Percentiles rank a stretch among this genome's conserved stretches.
Evolutionary conservation across 1,140 invertebrate genomes (phyloP).

Genomic region (Chlorops oryzae): DNA sequence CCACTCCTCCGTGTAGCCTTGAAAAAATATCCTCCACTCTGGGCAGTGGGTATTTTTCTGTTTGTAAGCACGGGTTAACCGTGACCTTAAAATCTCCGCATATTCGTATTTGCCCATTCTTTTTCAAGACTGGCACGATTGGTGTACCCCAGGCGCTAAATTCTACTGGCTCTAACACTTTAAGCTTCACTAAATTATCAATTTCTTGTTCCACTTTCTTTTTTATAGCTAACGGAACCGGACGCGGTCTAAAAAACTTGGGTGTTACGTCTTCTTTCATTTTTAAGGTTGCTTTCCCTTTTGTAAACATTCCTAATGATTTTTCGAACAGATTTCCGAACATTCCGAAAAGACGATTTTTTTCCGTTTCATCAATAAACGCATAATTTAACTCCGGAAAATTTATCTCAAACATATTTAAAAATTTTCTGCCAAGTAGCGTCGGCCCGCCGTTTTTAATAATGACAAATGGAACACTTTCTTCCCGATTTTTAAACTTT

Average conservation of each 20-base stretch:
- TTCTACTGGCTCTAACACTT: constrained; percentile 1
- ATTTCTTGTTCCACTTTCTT: neutral
- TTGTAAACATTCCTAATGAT: constrained; percentile 7
- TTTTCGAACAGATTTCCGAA: constrained; percentile 6
- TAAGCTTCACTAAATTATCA: neutral
- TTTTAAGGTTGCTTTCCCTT: constrained; percentile 1
- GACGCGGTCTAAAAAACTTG: constrained; percentile 2
- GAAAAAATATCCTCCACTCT: neutral
- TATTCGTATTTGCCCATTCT: neutral
- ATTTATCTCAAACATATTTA: no score
- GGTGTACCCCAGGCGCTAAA: constrained; percentile 4
- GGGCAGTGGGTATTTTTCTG: constrained; percentile 2
- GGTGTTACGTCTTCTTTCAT: neutral
- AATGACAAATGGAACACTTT: constrained; percentile 17
- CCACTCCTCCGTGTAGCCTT: constrained; percentile 15
- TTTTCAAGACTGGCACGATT: constrained; percentile 8
- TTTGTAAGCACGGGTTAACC: constrained; percentile 3
- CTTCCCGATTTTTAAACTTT: neutral
- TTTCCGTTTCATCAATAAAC: no score
- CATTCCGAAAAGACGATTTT: neutral
- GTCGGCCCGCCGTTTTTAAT: no score
- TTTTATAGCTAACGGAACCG: neutral
- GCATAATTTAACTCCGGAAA: no score
- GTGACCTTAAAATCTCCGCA: constrained; percentile 8
- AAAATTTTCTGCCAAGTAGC: no score